These are phyloP conservation scores for Irena cyanogastra DNA, from an alignment of 2,113 vertebrate species.

Conservation along the genomic window DNA sequence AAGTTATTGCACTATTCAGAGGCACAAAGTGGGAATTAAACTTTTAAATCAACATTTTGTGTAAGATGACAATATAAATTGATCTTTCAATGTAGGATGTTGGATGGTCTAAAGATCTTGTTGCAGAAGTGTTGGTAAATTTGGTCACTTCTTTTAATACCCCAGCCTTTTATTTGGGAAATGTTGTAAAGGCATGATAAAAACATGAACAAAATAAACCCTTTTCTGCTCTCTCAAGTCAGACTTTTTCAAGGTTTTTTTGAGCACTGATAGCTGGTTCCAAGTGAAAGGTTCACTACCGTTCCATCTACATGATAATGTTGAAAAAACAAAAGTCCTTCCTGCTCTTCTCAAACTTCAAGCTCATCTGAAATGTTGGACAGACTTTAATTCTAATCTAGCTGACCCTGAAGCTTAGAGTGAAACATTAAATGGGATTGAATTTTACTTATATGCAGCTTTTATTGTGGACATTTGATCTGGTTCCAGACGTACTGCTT, in stretches of 20 bases:
- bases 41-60: neutral
- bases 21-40: neutral
- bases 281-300: neutral
- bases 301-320: neutral
- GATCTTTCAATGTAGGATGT: neutral
- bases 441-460: conserved; percentile 1
- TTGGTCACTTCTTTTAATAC: neutral
- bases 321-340: neutral
- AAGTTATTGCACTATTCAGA: neutral
- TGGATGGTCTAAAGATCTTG: neutral
- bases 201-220: neutral
- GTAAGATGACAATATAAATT: neutral
- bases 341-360: neutral
- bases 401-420: neutral
- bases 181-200: neutral
- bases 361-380: neutral
- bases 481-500: neutral
- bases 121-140: neutral
- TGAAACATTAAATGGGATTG: neutral
- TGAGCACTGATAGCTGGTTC: neutral
- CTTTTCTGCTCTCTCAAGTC: neutral
- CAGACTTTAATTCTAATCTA: neutral
- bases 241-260: neutral
- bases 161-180: neutral
- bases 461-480: conserved; percentile 30